These are phyloP conservation scores for Pristis pectinata DNA, from an alignment of 2,797 vertebrate species.

Conservation along the genomic window DNA sequence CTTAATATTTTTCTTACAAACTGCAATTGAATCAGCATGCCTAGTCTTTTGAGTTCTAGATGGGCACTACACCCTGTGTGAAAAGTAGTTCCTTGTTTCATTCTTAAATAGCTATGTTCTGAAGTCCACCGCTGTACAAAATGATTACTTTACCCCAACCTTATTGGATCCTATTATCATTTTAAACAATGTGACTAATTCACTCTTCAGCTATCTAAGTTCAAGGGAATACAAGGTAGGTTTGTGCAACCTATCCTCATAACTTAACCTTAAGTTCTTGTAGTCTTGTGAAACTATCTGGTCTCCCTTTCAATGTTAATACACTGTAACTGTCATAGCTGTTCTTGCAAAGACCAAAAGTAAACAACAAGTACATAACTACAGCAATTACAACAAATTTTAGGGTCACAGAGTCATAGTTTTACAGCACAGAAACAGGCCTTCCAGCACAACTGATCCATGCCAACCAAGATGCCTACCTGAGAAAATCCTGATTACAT, in stretches of 20 bases:
- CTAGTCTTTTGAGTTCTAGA: neutral
- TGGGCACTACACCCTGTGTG: neutral
- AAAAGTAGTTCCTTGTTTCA: neutral
- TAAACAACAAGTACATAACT: too few species aligned
- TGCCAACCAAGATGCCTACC: too few species aligned
- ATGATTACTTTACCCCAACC: neutral
- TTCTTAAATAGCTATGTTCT: neutral
- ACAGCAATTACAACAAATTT: too few species aligned
- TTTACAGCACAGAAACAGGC: too few species aligned
- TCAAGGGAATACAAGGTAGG: neutral
- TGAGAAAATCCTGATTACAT: too few species aligned
- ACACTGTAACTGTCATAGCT: neutral
- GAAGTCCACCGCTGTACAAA: neutral
- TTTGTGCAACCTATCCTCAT: neutral
- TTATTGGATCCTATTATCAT: neutral
- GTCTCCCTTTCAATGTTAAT: neutral
- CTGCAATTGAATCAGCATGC: neutral
- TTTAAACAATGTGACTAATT: slow-evolving; percentile 6
- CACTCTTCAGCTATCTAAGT: neutral
- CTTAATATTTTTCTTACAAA: neutral
- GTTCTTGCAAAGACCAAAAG: too few species aligned
- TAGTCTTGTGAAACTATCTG: neutral
- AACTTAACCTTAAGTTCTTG: neutral
- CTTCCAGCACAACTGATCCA: too few species aligned
- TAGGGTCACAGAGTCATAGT: too few species aligned